Evolutionary conservation across 2,113 vertebrate species (phyloP), one percentile per base, ranked within the genome.

Genomic region (Lampris megalopsis): DNA sequence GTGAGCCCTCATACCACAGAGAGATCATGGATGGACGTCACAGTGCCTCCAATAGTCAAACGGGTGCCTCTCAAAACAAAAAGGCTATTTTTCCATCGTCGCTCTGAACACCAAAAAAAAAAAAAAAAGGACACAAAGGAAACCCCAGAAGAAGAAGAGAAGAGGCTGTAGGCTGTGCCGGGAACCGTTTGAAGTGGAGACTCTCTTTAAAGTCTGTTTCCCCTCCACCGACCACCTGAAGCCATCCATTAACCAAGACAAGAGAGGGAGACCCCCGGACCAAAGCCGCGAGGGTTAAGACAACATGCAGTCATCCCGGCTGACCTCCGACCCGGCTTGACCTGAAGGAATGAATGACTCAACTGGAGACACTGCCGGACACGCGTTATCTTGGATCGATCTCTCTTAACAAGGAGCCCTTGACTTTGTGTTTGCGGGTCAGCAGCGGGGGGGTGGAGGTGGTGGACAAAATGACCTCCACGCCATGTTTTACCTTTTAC

Each of bases 201-300:
- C 9, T 43, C 6, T 71, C 61, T 83, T 83, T 81, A 73, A 75
- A 69, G 67, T 68, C 2, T 42, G 0, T 7, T 9, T 54, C 57
- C 24, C 63, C 53, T 77, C 72, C 59, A 52, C 45, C 48, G 38
- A 66, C 40, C 59, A 68, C 38, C 64, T 40, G 42, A 49, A 41
- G 35, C 65, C 58, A 75, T 85, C 66, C 5, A 63, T 85, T 57
- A 76, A 11, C 38, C 1, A 24, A 3, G 68, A 42, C 50, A 62
- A 54, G 58, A 71, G 67, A 66, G 35, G 13, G 11, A 24, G 24
- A 13, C 3, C 11, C 13, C 3, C 9, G 42, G 59, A 45, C 37
- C 7, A 64, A 42, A 72, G 71, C 24, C 37, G 36, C 6, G 2
- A 10, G 60, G 63, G 78, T 61, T 68, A 56, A 13, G 54, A 54